Percentiles rank a stretch among this genome's conserved stretches.
phyloP scores from a whole-genome alignment of 2,113 vertebrate species.

The Sciurus niger region DNA sequence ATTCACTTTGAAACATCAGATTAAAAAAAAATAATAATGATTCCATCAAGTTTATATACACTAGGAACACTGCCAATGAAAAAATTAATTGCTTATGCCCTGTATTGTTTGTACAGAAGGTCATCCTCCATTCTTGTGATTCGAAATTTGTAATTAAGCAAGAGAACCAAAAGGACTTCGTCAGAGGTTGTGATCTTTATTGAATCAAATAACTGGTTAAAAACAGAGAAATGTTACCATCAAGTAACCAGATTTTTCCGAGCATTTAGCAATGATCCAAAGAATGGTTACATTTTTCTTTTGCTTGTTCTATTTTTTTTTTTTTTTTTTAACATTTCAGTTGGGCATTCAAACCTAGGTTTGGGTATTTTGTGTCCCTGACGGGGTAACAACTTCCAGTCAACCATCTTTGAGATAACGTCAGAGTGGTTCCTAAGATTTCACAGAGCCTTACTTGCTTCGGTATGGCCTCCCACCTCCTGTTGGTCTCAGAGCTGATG shows the following conservation, averaged over 20 bases:
- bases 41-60: not conserved
- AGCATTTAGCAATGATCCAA: not conserved
- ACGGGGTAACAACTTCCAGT: not conserved
- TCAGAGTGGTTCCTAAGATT: not conserved
- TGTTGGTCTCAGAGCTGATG: not conserved
- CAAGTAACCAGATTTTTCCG: not conserved
- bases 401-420: not conserved
- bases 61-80: not conserved
- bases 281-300: not conserved
- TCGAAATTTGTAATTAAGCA: not conserved
- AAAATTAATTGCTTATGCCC: not conserved
- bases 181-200: not conserved
- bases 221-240: not conserved
- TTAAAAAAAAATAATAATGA: not conserved
- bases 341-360: not conserved
- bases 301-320: not conserved
- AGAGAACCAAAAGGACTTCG: not conserved
- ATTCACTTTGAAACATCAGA: not conserved
- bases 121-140: not conserved
- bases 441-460: not conserved
- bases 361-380: not conserved
- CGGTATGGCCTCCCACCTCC: too few relatives aligned
- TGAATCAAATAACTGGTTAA: not conserved
- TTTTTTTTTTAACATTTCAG: not conserved
- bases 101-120: not conserved